Base-by-base conservation (phyloP, 2,113 vertebrate genomes). In the Pongo pygmaeus region DNA sequence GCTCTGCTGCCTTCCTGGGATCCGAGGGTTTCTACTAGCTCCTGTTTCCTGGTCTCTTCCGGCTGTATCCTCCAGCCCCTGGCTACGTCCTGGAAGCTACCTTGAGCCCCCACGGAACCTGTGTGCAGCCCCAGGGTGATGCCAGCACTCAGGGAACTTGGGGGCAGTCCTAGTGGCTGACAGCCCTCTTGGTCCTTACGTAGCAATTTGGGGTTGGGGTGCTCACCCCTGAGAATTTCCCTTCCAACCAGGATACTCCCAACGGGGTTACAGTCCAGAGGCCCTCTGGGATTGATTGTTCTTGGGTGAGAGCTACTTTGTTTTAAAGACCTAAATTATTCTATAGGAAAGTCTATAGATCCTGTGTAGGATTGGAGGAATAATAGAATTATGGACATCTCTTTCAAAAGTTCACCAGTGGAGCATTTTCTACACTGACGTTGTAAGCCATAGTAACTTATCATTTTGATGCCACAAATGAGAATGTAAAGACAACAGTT, bases 361-460 rank as follows among this genome's bases (percentile, higher is more conserved):
- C 5, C 17, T 0, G 0, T 30, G 2, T 43, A 6, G 14, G 8
- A 4, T 14, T 11, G 0, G 5, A 23, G 8, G 9, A 40, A 83
- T 0, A 23, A 3, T 0, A 17, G 64, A 83, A 27, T 64, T 30
- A 2, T 1, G 11, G n/a, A 13, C 11, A 20, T 32, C 40, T 69
- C 75, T 23, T 38, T 25, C 3, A 48, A 30, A 52, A 57, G 70
- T 14, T 57, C 59, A n/a, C 18, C 59, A 40, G 3, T 4, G 38
- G 67, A 50, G 52, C 22, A 0, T 55, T 90, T 92, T 86, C 75
- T 75, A 2, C 18, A 38, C 12, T 9, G 59, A 67, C 6, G 0
- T 57, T 20, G 35, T 13, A 23, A 46, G 10, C 30, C 35, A 7
- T 13, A 30, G 14, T 22, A 22, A 8, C 8, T 69, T 84, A n/a